Base-by-base conservation (phyloP, 2,113 vertebrate species). In the Laticauda colubrina region DNA sequence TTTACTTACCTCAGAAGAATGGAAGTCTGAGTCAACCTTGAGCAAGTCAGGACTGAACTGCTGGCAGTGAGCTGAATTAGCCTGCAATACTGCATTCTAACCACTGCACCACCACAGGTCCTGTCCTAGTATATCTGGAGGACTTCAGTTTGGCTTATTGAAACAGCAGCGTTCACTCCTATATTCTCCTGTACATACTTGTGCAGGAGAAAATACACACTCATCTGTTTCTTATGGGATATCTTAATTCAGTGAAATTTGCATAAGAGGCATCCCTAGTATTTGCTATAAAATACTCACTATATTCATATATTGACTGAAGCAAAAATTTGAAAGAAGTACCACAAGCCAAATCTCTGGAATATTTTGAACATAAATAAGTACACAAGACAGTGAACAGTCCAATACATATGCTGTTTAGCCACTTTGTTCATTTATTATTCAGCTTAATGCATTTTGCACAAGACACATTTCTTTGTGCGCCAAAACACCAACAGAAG, bases 401-500 rank as follows among this genome's bases (percentile, higher is more conserved):
- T 81, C 34, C 95, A 95, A 95, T 89, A 53, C 88, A 69, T 3
- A 0, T 87, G n/a, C 87, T 81, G 75, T 81, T 53, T 4, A 57
- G 48, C 55, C 93, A 92, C 2, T 15, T 92, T 85, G 89, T 4
- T 43, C 91, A 87, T 39, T 53, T 54, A 88, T 90, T 94, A 93
- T 93, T 96, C 81, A 85, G 86, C 55, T n/a, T 87, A 59, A 90
- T 1, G 0, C 85, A 94, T 54, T 85, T 24, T 94, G 26, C 53
- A 93, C 92, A 94, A 94, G 94, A 92, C 88, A 92, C 29, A 91
- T 93, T 93, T 95, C 26, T 56, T 90, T 95, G 64, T 95, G 21
- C 89, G 95, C 91, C 94, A 94, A 90, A 93, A 93, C 87, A 95
- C 57, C 92, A 94, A 89, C 93, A 95, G 94, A 95, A 96, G 55